A percentile compares a stretch with the other conserved stretches of the same genome.
Evolutionary conservation across 2,113 vertebrate genomes (phyloP).

Genomic region (Clarias gariepinus): DNA sequence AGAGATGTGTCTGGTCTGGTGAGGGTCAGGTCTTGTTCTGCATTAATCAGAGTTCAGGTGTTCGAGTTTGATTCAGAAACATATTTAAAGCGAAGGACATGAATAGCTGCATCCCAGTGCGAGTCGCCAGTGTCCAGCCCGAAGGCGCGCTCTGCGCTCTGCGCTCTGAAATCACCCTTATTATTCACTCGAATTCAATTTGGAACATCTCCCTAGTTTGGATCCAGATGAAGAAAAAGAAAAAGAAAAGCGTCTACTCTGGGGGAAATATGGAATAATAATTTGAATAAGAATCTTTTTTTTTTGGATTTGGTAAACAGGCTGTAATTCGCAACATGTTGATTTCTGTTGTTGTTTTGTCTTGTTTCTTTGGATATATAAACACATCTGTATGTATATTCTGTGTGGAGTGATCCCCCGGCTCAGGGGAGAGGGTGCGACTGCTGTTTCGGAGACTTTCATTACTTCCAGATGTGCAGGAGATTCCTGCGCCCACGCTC

Average conservation of each 20-base stretch:
- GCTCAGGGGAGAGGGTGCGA: constrained; percentile 75
- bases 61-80: constrained; percentile 16
- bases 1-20: neutral
- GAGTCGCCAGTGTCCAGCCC: neutral
- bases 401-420: constrained; percentile 48
- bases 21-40: neutral
- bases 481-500: constrained; percentile 50
- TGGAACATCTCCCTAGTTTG: neutral
- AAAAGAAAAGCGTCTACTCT: neutral
- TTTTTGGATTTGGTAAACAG: no score
- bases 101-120: neutral
- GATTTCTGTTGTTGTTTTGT: neutral
- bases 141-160: neutral
- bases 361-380: neutral
- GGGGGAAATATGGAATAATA: neutral
- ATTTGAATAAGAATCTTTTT: neutral
- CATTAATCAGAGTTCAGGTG: neutral
- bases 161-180: neutral
- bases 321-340: neutral
- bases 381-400: neutral
- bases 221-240: neutral
- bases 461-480: constrained; percentile 78
- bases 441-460: constrained; percentile 62
- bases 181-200: no score
- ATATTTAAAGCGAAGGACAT: neutral